Base-by-base conservation (phyloP, 2,113 vertebrate genomes). In the Motacilla alba region DNA sequence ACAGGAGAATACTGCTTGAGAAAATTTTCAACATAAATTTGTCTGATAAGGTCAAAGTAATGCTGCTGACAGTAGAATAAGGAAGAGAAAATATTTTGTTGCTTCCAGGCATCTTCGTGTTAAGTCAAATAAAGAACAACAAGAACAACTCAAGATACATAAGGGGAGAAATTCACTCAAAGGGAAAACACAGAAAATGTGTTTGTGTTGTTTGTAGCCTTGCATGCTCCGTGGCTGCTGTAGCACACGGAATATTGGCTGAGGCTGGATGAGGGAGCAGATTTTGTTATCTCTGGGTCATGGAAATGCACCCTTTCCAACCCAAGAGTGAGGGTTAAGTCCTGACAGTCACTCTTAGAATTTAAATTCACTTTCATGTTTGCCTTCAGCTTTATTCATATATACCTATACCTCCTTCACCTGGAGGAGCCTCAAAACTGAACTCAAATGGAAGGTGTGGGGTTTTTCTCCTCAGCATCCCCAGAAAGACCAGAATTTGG, bases 1-100 rank as follows among this genome's bases (percentile, higher is more conserved):
- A 96, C 7, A 1, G 73, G 91, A 96, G 96, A 96, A 89, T 94
- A 90, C 63, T 94, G 79, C 94, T 95, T 89, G 92, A 86, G 87
- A 95, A 97, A 97, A 87, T 89, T 94, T 86, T 95, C 87, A 85
- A 90, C 92, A 96, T 95, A 97, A 94, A 97, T 95, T 91, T 96
- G 83, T 93, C 95, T 96, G 96, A 96, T 97, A 98, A 97, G 95
- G 94, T 97, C 96, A 97, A 93, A 96, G 92, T 69, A 93, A 93
- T 86, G 89, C 92, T 92, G 69, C 63, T 91, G 95, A 95, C 79
- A 96, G 93, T 49, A 90, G 94, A 97, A 94, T 89, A 82, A 97
- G 73, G 78, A 58, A 93, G 70, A 87, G 70, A 90, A 97, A 93
- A 91, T 96, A 95, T 95, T 96, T 97, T 92, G 84, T 41, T 92